phyloP scores from a whole-genome alignment of 2,113 vertebrate species.

The Crotophaga sulcirostris region DNA sequence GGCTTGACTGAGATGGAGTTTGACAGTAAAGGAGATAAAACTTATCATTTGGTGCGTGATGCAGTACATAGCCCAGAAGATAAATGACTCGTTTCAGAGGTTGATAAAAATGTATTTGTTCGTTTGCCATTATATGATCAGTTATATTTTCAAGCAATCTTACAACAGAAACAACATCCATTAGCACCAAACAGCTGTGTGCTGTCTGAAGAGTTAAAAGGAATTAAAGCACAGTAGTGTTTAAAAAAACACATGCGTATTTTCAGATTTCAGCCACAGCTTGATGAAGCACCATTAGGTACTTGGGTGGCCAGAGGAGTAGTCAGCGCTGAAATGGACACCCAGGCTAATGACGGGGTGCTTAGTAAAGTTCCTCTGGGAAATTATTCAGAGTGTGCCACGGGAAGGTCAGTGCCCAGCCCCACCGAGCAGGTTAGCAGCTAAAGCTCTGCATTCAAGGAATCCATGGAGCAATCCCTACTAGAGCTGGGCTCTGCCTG shows the following conservation, averaged over 20 bases:
- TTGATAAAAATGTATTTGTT: slow-evolving; percentile 76
- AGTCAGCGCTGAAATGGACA: neutral
- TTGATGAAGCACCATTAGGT: neutral
- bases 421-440: neutral
- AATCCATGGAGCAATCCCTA: neutral
- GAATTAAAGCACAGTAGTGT: neutral
- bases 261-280: neutral
- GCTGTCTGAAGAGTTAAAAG: slow-evolving; percentile 44
- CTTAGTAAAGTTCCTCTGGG: neutral
- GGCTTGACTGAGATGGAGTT: slow-evolving; percentile 68
- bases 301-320: slow-evolving; percentile 28
- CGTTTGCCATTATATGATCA: slow-evolving; percentile 52
- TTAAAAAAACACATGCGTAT: neutral
- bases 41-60: slow-evolving; percentile 74
- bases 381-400: neutral
- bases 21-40: slow-evolving; percentile 77
- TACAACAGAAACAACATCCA: slow-evolving; percentile 26
- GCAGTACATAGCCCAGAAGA: slow-evolving; percentile 62
- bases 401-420: neutral
- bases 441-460: neutral
- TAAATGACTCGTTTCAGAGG: slow-evolving; percentile 64
- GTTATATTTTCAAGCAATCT: slow-evolving; percentile 54
- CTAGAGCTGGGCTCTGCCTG: neutral
- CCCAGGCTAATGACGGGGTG: neutral
- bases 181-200: slow-evolving; percentile 36